Base-by-base conservation (phyloP, 2,797 vertebrate species). In the Trematomus bernacchii region DNA sequence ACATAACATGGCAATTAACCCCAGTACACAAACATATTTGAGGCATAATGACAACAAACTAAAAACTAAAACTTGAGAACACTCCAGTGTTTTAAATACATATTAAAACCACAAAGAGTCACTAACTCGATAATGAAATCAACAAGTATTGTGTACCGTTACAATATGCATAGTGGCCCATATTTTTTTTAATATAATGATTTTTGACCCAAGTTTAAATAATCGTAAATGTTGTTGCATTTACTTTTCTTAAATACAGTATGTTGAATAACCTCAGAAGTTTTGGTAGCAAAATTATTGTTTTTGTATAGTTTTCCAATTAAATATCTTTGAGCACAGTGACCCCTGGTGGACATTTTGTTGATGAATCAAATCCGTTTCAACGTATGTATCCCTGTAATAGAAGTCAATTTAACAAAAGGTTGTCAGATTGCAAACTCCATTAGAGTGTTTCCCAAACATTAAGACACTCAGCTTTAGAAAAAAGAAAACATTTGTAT, bases 1-100 rank as follows among this genome's bases (percentile, higher is more conserved):
- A 91, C 84, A 91, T 85, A 86, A 88, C 89, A 81, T 72, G 79
- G 43, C 77, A 79, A 69, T 84, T 89, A 84, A 89, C 79, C 70
- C 81, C 48, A 73, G 73, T 57, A 71, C 61, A 71, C 76, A 80
- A 82, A 82, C 66, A 61, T 78, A 63, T 81, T 54, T 53, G 23
- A 59, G 58, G 60, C 37, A 54, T 19, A 52, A n/a, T 72, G 71
- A 76, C 66, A 80, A 27, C 63, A 81, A 12, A 44, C 15, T 8
- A 33, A 3, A 54, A 37, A 21, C 13, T 5, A 43, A 75, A 73
- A 19, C 50, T 40, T 53, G 55, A 37, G 37, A 73, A 46, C 23
- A 52, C 18, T 70, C 10, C 65, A 58, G 66, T 14, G 3, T 7
- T 21, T 30, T 42, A 58, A 58, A 69, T 68, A 37, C 50, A 60